Base-by-base conservation (phyloP, 2,888 invertebrate species). In the Ormyrus thymus region DNA sequence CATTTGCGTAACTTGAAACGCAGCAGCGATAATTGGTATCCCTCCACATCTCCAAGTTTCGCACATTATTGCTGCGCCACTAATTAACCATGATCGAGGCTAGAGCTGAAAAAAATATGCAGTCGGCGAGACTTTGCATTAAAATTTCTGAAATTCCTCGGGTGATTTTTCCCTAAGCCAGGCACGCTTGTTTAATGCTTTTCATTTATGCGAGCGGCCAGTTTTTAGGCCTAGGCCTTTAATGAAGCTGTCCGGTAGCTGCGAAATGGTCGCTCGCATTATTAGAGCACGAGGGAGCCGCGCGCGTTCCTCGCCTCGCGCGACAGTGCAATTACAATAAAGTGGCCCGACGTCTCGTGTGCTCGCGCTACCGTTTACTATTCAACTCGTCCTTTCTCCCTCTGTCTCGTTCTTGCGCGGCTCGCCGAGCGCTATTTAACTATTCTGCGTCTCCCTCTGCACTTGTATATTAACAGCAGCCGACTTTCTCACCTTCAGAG, bases 321-420 rank as follows among this genome's bases (percentile, higher is more conserved):
- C 84, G 85, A 84, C 85, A 85, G 80, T 74, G 85, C 87, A 87
- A 87, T 87, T 87, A 87, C 86, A 85, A 85, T 85, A 86, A 88
- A 88, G 83, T 84, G 83, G 80, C 82, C 76, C 64, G 65, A 62
- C 66, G 75, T 81, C 81, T 81, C 79, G 68, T 46, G 82, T 68
- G 43, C 66, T 13, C 83, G 50, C 76, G 75, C 81, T 78, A 68
- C 81, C 80, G 80, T 82, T 77, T 74, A 61, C 75, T 59, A 46
- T 8, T 76, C 13, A 46, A 62, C 64, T 70, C 43, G 29, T 48
- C 62, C 56, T 64, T 61, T 51, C 64, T 71, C 65, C 29, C 58
- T 75, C 13, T 71, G 29, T 62, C 62, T 46, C n/a, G 7, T 50
- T 13, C 56, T 66, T n/a, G 1, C 50, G 43, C 4, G 10, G 13